Evolutionary conservation across 2,113 vertebrate genomes (phyloP).

Genomic region (Ursus arctos): DNA sequence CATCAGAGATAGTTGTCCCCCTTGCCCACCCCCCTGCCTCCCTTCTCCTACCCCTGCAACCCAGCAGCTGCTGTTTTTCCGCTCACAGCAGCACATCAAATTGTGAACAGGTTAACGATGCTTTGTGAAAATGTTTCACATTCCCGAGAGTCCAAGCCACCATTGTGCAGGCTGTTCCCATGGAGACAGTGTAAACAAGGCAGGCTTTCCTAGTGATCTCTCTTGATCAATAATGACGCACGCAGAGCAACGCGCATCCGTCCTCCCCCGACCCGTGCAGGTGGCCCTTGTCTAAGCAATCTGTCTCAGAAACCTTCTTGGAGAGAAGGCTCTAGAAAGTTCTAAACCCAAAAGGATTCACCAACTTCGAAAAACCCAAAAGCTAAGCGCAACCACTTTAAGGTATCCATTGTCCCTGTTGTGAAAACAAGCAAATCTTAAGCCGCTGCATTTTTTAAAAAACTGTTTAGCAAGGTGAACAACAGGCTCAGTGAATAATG

Average conservation of each 20-base stretch:
- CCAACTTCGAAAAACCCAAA: neutral
- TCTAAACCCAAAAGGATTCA: neutral
- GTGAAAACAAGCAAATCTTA: neutral
- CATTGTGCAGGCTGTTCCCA: neutral
- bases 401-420: neutral
- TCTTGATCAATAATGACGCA: neutral
- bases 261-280: fast-evolving
- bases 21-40: fast-evolving
- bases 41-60: neutral
- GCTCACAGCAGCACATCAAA: neutral
- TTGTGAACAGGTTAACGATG: conserved; percentile 8
- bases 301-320: neutral
- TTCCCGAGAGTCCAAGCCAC: neutral
- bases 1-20: neutral
- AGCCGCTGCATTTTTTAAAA: neutral
- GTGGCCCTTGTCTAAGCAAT: neutral
- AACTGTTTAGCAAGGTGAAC: neutral
- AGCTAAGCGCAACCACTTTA: fast-evolving
- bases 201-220: neutral
- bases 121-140: neutral
- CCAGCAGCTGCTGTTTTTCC: fast-evolving
- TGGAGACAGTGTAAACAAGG: conserved; percentile 45
- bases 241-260: neutral
- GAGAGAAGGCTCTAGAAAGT: neutral
- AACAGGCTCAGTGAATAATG: fast-evolving